These are phyloP conservation scores for Drosophila tsacasi DNA, from an alignment of 1,140 invertebrate species.

Conservation along the genomic window DNA sequence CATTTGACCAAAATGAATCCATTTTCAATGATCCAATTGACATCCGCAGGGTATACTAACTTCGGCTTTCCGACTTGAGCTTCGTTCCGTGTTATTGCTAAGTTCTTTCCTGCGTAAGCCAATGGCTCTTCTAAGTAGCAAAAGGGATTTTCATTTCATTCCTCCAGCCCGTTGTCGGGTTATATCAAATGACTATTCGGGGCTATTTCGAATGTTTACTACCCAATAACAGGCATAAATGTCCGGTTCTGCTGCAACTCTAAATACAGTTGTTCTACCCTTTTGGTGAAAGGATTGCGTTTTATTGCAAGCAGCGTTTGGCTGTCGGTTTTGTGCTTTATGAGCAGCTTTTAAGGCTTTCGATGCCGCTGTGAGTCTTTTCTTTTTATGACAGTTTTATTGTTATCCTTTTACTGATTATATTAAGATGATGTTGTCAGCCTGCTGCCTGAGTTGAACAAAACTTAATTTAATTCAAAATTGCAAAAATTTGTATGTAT, in stretches of 20 bases:
- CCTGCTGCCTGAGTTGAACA: background rate
- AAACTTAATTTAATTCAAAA: no score
- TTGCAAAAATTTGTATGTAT: no score
- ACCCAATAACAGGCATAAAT: constrained; percentile 40
- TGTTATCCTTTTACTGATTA: constrained; percentile 19
- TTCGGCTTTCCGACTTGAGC: background rate
- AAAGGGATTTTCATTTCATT: constrained; percentile 57
- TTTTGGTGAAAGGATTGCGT: constrained; percentile 54
- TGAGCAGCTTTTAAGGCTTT: constrained; percentile 21
- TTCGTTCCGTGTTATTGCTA: background rate
- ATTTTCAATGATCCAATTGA: background rate
- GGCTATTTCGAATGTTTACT: constrained; percentile 55
- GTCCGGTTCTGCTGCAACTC: constrained; percentile 14
- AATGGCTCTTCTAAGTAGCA: constrained; percentile 23
- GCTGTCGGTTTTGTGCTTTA: constrained; percentile 27
- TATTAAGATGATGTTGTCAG: background rate
- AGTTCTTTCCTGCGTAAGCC: constrained; percentile 5
- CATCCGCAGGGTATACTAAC: background rate
- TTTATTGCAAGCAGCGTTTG: constrained; percentile 48
- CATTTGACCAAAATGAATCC: background rate
- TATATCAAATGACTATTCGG: constrained; percentile 44
- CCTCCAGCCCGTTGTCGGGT: constrained; percentile 1
- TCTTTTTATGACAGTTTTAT: constrained; percentile 37
- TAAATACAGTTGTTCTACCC: constrained; percentile 19
- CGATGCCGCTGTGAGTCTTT: constrained; percentile 9